A percentile compares a stretch with the other conserved stretches of the same genome.
phyloP scores from a whole-genome alignment of 2,888 invertebrate species.

The Conops quadrifasciatus region DNA sequence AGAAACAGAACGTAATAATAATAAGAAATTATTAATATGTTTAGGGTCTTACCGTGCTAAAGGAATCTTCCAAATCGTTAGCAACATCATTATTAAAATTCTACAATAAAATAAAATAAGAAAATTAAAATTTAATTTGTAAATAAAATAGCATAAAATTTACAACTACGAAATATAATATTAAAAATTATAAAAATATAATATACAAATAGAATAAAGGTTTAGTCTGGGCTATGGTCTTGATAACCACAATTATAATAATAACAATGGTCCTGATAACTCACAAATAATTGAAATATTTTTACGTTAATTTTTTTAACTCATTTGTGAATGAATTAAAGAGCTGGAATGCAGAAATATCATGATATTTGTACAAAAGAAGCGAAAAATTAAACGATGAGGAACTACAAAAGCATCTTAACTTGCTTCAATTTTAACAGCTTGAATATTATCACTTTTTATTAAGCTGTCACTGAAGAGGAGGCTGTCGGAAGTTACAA shows the following conservation, averaged over 20 bases:
- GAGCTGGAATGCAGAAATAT: too few relatives aligned
- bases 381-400: background rate
- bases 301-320: too few relatives aligned
- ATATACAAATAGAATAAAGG: slow-evolving; percentile 2
- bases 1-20: background rate
- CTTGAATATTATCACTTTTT: background rate
- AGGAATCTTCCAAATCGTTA: slow-evolving; percentile 38
- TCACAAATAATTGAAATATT: slow-evolving; percentile 19
- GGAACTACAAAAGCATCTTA: too few relatives aligned
- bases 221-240: too few relatives aligned
- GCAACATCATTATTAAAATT: slow-evolving; percentile 40
- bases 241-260: too few relatives aligned
- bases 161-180: slow-evolving; percentile 5
- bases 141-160: slow-evolving; percentile 25
- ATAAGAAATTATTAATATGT: slow-evolving; percentile 6
- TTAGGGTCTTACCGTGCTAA: slow-evolving; percentile 37
- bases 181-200: slow-evolving; percentile 19
- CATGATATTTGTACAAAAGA: background rate
- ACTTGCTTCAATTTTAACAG: too few relatives aligned
- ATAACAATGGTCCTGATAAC: too few relatives aligned
- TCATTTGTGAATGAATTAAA: too few relatives aligned
- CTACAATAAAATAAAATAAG: slow-evolving; percentile 39
- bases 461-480: too few relatives aligned
- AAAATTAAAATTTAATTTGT: slow-evolving; percentile 23
- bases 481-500: too few relatives aligned